Conservation (phyloP, 2,888 invertebrate species). For the Neoaliturus tenellus region DNA sequence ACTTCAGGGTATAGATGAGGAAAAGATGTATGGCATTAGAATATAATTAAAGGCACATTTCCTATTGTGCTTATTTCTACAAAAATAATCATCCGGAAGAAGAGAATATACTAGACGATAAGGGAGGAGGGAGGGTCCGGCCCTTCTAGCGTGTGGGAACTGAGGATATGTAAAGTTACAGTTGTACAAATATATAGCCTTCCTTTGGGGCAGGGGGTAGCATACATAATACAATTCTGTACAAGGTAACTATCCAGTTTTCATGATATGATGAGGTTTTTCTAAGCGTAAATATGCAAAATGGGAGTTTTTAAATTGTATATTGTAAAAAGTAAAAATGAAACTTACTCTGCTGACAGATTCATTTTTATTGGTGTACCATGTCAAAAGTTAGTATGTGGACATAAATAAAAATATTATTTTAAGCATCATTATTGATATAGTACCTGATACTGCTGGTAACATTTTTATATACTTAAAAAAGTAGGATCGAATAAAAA, state of each 20-base stretch:
- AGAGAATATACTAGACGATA: neutral
- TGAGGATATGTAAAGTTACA: slow-evolving; percentile 7
- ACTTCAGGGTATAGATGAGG: neutral
- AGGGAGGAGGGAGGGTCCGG: slow-evolving; percentile 10
- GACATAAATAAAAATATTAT: no score
- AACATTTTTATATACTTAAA: no score
- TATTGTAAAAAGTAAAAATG: no score
- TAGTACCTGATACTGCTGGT: no score
- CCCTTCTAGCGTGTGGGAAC: neutral
- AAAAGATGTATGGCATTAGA: slow-evolving; percentile 24
- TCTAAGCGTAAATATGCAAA: no score
- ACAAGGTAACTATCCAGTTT: slow-evolving; percentile 19
- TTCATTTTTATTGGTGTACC: no score
- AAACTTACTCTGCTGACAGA: no score
- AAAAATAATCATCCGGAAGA: neutral
- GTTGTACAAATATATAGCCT: slow-evolving; percentile 43
- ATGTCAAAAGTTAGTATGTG: no score
- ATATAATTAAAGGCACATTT: slow-evolving; percentile 40
- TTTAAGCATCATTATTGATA: no score
- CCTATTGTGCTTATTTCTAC: slow-evolving; percentile 46
- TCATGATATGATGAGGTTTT: no score
- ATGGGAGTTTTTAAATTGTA: no score
- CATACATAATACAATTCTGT: slow-evolving; percentile 24
- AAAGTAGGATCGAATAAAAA: no score
- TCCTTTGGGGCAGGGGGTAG: neutral